phyloP scores from a whole-genome alignment of 2,888 invertebrate species.

The Nymphalis urticae region DNA sequence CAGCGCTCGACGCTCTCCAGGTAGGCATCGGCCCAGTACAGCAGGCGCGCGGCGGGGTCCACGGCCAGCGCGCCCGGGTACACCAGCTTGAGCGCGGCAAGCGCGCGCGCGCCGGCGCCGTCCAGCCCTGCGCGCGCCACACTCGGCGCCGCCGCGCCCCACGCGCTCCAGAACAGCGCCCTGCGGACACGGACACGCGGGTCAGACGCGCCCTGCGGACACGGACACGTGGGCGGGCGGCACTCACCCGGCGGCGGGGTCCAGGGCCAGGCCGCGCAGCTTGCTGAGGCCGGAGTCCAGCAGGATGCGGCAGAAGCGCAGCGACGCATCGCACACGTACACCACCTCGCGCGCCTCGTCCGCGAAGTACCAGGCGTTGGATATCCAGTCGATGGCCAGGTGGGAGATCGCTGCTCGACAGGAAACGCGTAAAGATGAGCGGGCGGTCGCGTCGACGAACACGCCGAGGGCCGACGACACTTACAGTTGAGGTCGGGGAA shows the following conservation, averaged over 20 bases:
- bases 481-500: slow-evolving; percentile 85
- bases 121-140: slow-evolving; percentile 85
- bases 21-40: slow-evolving; percentile 92
- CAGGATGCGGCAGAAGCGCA: slow-evolving; percentile 85
- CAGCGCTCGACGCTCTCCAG: slow-evolving; percentile 89
- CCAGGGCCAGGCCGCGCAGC: slow-evolving; percentile 88
- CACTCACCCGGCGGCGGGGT: slow-evolving; percentile 79
- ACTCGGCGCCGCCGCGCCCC: slow-evolving; percentile 84
- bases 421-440: not conserved
- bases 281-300: slow-evolving; percentile 85
- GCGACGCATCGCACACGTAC: slow-evolving; percentile 84
- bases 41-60: slow-evolving; percentile 85
- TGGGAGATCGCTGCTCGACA: slow-evolving; percentile 84
- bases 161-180: slow-evolving; percentile 89
- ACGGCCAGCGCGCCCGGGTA: slow-evolving; percentile 88
- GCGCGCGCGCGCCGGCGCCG: slow-evolving; percentile 81
- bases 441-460: not conserved
- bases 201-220: no score
- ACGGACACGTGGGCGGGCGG: not conserved
- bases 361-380: slow-evolving; percentile 92
- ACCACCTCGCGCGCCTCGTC: slow-evolving; percentile 86
- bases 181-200: slow-evolving; percentile 54
- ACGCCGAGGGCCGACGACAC: slow-evolving; percentile 43
- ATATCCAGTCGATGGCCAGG: slow-evolving; percentile 91
- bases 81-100: slow-evolving; percentile 86